Conservation (phyloP, 2,888 invertebrate species). For the Dendrolimus pini region DNA sequence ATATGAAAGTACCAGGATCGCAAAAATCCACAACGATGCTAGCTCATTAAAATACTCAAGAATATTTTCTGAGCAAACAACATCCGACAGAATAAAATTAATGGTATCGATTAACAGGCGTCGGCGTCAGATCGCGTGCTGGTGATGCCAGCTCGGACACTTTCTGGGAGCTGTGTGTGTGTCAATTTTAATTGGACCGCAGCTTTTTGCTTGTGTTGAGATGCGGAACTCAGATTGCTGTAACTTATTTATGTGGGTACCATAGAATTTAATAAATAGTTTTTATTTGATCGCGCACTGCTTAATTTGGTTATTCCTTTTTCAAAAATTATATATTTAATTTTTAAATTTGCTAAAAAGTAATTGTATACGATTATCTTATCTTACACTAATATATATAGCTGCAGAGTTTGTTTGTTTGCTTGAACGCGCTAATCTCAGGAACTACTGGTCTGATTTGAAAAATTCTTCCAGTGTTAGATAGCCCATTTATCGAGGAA, state of each 20-base stretch:
- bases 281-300: conserved; percentile 9
- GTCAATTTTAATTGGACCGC: conserved; percentile 73
- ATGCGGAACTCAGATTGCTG: conserved; percentile 34
- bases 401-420: too few relatives aligned
- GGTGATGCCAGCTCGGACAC: conserved; percentile 54
- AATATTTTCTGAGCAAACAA: conserved; percentile 50
- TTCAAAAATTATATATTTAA: not conserved
- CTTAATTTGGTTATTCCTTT: conserved; percentile 5
- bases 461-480: too few relatives aligned
- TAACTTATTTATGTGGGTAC: conserved; percentile 59
- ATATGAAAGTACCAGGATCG: not conserved
- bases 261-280: conserved; percentile 41
- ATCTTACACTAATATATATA: too few relatives aligned
- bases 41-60: conserved; percentile 46
- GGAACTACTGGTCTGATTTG: too few relatives aligned
- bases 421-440: too few relatives aligned
- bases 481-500: too few relatives aligned
- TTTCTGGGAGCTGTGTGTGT: conserved; percentile 60
- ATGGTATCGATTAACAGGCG: conserved; percentile 66
- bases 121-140: conserved; percentile 64
- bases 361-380: not conserved
- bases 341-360: not conserved
- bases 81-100: conserved; percentile 64
- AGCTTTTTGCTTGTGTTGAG: conserved; percentile 54
- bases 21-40: not conserved